These are phyloP conservation scores for Gobiocypris rarus DNA, from an alignment of 2,113 vertebrate genomes.

Conservation along the genomic window DNA sequence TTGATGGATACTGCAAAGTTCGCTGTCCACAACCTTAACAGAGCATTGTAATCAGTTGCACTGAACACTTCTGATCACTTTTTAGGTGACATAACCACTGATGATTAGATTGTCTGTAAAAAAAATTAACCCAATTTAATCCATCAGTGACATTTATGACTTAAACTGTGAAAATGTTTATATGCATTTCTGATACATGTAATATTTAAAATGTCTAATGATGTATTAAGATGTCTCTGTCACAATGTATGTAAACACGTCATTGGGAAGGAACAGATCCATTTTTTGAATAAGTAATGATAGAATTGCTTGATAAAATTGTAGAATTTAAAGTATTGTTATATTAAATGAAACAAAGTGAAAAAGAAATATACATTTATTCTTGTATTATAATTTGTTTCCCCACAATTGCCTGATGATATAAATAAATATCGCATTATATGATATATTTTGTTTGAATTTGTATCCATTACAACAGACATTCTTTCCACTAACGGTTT, in stretches of 20 bases:
- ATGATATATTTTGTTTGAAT: background rate
- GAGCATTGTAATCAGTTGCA: background rate
- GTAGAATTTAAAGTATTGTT: background rate
- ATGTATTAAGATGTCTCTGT: background rate
- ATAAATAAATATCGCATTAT: background rate
- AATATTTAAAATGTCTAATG: background rate
- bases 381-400: background rate
- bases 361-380: background rate
- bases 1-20: conserved; percentile 41
- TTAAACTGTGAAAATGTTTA: background rate
- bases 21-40: conserved; percentile 63
- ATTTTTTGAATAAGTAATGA: background rate
- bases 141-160: background rate
- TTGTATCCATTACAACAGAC: too few species aligned
- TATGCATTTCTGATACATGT: background rate
- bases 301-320: background rate
- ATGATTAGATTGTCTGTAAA: background rate
- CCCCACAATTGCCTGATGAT: background rate
- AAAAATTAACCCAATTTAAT: background rate
- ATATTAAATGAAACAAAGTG: background rate
- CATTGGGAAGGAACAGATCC: background rate
- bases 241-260: background rate
- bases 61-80: background rate
- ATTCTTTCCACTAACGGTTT: too few species aligned
- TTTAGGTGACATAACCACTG: background rate